Percentiles rank a stretch among this genome's conserved stretches.
Conservation (phyloP, 1,140 invertebrate genomes). For the Ylistrum balloti region DNA sequence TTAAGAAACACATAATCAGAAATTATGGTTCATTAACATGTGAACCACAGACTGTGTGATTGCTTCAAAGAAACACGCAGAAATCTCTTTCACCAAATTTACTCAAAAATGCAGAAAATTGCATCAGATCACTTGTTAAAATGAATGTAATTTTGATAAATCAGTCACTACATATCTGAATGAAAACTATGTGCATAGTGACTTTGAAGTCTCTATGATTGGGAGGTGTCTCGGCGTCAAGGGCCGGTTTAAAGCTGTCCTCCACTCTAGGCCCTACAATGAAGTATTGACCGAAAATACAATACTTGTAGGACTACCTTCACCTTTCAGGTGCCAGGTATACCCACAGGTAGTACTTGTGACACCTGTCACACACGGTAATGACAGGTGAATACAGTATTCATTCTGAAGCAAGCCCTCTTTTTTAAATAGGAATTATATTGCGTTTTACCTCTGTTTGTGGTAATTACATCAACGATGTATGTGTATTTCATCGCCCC, state of each 20-base stretch:
- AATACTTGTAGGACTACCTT: neutral
- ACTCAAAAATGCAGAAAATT: no score
- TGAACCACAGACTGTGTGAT: neutral
- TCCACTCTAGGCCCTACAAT: neutral
- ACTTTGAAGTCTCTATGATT: neutral
- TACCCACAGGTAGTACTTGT: neutral
- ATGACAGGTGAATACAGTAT: conserved; percentile 26
- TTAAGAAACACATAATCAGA: neutral
- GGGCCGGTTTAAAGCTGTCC: neutral
- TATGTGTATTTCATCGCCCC: neutral
- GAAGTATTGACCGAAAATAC: neutral
- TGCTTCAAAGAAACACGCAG: neutral
- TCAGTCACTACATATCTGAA: no score
- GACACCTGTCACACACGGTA: conserved; percentile 18
- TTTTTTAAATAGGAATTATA: neutral
- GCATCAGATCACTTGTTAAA: no score
- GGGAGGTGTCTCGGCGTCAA: neutral
- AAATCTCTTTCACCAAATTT: neutral
- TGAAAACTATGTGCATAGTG: no score
- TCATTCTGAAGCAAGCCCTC: conserved; percentile 9
- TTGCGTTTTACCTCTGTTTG: neutral
- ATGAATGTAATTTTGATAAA: no score
- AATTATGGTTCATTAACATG: neutral
- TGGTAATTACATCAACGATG: neutral
- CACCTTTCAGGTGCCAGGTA: conserved; percentile 14